These are phyloP conservation scores for Periparus ater DNA, from an alignment of 2,797 vertebrate genomes.

Conservation along the genomic window DNA sequence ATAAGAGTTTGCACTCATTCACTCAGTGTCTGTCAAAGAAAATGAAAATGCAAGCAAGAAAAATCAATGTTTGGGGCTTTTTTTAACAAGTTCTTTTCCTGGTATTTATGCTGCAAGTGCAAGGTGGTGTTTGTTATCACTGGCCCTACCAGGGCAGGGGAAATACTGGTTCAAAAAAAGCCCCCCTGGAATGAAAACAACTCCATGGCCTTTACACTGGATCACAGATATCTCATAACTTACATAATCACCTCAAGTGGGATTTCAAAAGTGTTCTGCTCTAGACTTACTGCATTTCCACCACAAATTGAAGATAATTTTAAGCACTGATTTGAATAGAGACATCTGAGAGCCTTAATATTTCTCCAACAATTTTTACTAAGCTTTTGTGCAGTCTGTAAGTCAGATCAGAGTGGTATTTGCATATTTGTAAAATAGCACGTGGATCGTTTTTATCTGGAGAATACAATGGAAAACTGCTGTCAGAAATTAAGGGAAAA, in stretches of 20 bases:
- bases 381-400: not conserved
- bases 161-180: not conserved
- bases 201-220: not conserved
- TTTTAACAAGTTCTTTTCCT: not conserved
- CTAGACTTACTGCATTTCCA: not conserved
- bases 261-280: slow-evolving; percentile 8
- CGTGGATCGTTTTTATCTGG: not conserved
- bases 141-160: not conserved
- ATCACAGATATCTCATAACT: not conserved
- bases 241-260: not conserved
- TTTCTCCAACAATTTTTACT: not conserved
- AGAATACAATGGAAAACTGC: not conserved
- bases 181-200: not conserved
- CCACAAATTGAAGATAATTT: not conserved
- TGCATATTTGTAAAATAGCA: slow-evolving; percentile 4
- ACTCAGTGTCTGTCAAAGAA: not conserved
- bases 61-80: not conserved
- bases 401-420: not conserved
- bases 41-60: not conserved
- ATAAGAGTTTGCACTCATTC: not conserved
- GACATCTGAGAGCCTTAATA: not conserved
- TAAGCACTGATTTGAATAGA: not conserved
- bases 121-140: not conserved
- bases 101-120: not conserved
- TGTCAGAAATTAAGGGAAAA: not conserved